Evolutionary conservation across 2,113 vertebrate genomes (phyloP).

Genomic region (Condylura cristata): DNA sequence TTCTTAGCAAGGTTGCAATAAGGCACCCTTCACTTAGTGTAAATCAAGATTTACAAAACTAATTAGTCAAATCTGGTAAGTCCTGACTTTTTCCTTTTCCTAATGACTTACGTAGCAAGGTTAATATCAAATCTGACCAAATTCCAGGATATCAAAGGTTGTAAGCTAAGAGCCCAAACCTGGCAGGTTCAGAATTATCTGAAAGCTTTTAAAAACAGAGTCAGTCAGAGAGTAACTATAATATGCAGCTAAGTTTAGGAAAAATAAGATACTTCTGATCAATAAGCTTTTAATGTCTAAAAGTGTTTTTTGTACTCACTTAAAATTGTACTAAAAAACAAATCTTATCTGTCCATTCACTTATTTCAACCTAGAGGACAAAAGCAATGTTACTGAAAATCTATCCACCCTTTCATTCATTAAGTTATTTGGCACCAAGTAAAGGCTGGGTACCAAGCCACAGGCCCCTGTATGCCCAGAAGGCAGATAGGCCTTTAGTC

Average conservation of each 20-base stretch:
- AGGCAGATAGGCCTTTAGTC: not conserved
- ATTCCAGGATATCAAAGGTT: not conserved
- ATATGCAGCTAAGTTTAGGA: not conserved
- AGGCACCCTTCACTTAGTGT: not conserved
- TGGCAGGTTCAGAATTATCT: not conserved
- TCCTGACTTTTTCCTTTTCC: constrained; percentile 27
- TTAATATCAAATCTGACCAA: constrained; percentile 23
- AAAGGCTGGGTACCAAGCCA: not conserved
- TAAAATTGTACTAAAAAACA: not conserved
- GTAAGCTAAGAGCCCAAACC: not conserved
- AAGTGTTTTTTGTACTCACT: not conserved
- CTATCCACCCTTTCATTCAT: not conserved
- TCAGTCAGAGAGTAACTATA: not conserved
- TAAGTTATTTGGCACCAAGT: not conserved
- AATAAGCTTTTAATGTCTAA: not conserved
- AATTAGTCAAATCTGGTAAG: not conserved
- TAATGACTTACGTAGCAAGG: not conserved
- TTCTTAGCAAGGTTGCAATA: not conserved
- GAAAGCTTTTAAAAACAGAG: not conserved
- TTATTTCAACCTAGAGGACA: not conserved
- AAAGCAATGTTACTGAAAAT: not conserved
- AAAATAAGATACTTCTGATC: not conserved
- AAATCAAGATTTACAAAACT: not conserved
- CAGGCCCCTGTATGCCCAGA: not conserved
- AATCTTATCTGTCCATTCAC: not conserved